Conservation (phyloP, 2,113 vertebrate species). For the Aspiorhynchus laticeps region DNA sequence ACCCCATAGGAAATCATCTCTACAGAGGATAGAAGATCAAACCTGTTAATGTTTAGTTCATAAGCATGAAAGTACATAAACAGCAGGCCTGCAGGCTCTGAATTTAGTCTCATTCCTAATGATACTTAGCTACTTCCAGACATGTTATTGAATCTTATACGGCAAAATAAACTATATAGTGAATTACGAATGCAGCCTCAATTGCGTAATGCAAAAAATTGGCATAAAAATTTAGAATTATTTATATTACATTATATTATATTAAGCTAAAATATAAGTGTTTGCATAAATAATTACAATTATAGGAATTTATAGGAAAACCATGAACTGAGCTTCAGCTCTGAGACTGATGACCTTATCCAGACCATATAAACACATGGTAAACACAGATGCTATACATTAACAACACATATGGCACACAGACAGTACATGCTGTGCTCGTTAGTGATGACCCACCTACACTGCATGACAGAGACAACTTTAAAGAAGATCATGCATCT, state of each 20-base stretch:
- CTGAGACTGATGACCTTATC: not conserved
- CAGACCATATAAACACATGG: not conserved
- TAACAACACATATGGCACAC: not conserved
- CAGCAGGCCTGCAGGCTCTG: not conserved
- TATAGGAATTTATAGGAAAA: not conserved
- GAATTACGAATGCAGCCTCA: too few relatives aligned
- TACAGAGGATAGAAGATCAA: not conserved
- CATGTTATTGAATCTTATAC: too few relatives aligned
- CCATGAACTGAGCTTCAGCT: not conserved
- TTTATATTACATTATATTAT: too few relatives aligned
- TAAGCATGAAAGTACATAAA: not conserved
- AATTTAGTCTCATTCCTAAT: not conserved
- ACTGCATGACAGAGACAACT: not conserved
- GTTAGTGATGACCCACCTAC: not conserved
- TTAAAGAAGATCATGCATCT: not conserved
- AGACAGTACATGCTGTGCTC: not conserved
- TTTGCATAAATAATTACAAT: too few relatives aligned
- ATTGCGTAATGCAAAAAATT: too few relatives aligned
- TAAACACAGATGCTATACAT: not conserved
- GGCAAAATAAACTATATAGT: too few relatives aligned
- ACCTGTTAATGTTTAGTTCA: not conserved
- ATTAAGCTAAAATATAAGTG: too few relatives aligned
- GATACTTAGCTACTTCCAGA: not conserved
- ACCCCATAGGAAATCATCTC: not conserved
- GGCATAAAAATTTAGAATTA: too few relatives aligned